Conservation (phyloP, 37 sponge, comb jelly and placozoan genomes). For the Axinella damicornis region DNA sequence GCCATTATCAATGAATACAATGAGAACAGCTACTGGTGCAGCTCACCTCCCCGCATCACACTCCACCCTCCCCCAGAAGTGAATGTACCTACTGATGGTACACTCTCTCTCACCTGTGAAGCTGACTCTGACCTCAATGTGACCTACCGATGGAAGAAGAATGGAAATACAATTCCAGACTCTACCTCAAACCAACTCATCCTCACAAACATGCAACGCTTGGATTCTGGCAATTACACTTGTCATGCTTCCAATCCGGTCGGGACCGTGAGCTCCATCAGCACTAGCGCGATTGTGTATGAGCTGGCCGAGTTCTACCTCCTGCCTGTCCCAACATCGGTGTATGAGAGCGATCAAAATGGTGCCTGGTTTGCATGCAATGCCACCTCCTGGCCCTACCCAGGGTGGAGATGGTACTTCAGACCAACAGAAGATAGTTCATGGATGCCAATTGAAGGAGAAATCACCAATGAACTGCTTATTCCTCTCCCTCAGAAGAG, state of each 20-base stretch:
- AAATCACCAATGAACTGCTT: conserved; percentile 19
- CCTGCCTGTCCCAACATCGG: not conserved
- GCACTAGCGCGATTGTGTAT: conserved; percentile 14
- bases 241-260: too few relatives aligned
- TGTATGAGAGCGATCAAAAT: conserved; percentile 20
- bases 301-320: conserved; percentile 9
- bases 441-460: conserved; percentile 22
- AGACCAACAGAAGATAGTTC: not conserved
- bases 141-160: conserved; percentile 26
- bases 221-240: conserved; percentile 24
- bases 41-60: conserved; percentile 15
- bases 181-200: not conserved
- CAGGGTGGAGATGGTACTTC: conserved; percentile 42
- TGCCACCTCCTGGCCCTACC: conserved; percentile 24
- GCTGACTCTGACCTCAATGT: not conserved
- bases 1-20: not conserved
- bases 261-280: conserved; percentile 6
- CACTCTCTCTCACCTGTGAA: not conserved
- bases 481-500: conserved; percentile 1
- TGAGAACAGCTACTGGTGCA: conserved; percentile 28
- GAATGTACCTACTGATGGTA: not conserved
- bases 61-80: not conserved
- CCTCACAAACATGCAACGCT: not conserved
- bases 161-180: conserved; percentile 13
- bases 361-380: conserved; percentile 41